Evolutionary conservation across 2,797 vertebrate genomes (phyloP), one percentile per base, ranked within the genome.

Genomic region (Sebastiscus tertius): DNA sequence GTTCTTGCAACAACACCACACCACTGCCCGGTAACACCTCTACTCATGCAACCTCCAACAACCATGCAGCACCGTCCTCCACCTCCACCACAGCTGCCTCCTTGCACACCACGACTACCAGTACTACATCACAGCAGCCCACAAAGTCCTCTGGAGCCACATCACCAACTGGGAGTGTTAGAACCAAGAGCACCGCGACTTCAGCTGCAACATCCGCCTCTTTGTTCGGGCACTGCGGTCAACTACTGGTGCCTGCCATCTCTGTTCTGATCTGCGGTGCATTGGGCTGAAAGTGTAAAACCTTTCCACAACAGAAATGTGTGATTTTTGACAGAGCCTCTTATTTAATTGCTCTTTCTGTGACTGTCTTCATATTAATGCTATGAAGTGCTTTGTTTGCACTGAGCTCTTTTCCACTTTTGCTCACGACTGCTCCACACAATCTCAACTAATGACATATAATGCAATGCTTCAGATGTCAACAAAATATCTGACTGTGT

Each of bases 381-480:
- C 55, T 52, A 59, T 77, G 74, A 84, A 66, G 77, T 81, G 66
- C 65, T 79, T 70, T 75, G 36, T 66, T 60, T 60, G 63, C 67
- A 61, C 33, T 73, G 67, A 87, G 63, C 52, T 71, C 9, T 33
- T 52, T 42, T 72, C 31, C 2, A 16, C 54, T 46, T 49, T 69
- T 65, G 33, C 39, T 63, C 22, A 58, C 22, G 26, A 69, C 33
- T 54, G 7, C 20, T 36, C 2, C 29, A 58, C 52, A 75, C 12
- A 39, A 16, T 74, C 24, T 62, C 13, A 29, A 24, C 26, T 58
- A 34, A 70, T 61, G 1, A 14, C 11, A 6, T 27, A 11, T 18
- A 55, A 75, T 22, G 7, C 6, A 1, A 54, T 18, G 1, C 8
- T 64, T 62, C 39, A 49, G 12, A 65, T 62, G 8, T 60, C 12